Evolutionary conservation across 2,888 invertebrate species (phyloP), one percentile per base, ranked within the genome.

Genomic region (Sesia bembeciformis): DNA sequence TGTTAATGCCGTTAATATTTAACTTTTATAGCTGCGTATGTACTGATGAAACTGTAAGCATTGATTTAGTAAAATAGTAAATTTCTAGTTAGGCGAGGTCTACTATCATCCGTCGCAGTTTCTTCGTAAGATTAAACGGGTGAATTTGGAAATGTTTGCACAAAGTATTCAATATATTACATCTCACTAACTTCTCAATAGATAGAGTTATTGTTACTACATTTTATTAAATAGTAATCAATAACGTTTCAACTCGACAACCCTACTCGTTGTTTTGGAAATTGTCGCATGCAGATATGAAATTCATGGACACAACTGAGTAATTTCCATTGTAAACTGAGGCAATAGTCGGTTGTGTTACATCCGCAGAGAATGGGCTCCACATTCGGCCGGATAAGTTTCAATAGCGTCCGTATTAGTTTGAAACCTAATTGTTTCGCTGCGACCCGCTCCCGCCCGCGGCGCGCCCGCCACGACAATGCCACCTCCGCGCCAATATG

Each of bases 341-440:
- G n/a, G 60, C 64, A 62, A 67, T 62, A 61, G 65, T 54, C 59
- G 46, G 46, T n/a, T 58, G 60, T 60, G 64, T 66, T 64, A 62
- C 66, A 62, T 67, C 67, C 70, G 61, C 60, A 58, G 67, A 70
- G 73, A 70, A 67, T 68, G 62, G 67, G 66, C 60, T 64, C 63
- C 62, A 60, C 62, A 63, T 63, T 61, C 64, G 60, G 54, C 55
- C 56, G 64, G 62, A 55, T 61, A 66, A 68, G 65, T 70, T 73
- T 69, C 74, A 71, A 71, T 70, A 58, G 67, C 68, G 66, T 60
- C 65, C 64, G 66, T 72, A 74, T 74, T 76, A 78, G 79, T 76
- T 77, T 66, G 70, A 60, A 73, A 75, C 73, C 72, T 75, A 81
- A 81, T 80, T 78, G 81, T 78, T 78, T 70, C 67, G 64, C 57